Conservation (phyloP, 2,888 invertebrate species). For the Pantelozetes paolii region DNA sequence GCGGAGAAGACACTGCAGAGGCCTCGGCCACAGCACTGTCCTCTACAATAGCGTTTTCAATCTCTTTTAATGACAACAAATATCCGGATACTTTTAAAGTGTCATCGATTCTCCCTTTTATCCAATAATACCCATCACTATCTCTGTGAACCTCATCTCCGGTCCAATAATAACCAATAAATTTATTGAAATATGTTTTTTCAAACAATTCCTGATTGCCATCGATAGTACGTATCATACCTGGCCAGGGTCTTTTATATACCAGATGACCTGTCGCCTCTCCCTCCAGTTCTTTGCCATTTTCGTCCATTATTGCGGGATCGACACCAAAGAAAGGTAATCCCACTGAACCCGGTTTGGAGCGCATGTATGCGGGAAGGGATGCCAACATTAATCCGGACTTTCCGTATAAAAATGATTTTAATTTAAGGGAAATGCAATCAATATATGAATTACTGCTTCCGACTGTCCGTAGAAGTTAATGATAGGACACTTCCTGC, state of each 20-base stretch:
- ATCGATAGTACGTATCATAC: slow-evolving; percentile 91
- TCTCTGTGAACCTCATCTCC: slow-evolving; percentile 93
- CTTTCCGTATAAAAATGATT: slow-evolving; percentile 44
- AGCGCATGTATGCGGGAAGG: slow-evolving; percentile 88
- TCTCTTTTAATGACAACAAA: slow-evolving; percentile 91
- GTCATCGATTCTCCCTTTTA: slow-evolving; percentile 94
- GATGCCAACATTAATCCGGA: slow-evolving; percentile 96
- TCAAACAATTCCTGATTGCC: slow-evolving; percentile 81
- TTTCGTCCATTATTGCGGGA: slow-evolving; percentile 79
- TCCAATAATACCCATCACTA: slow-evolving; percentile 90
- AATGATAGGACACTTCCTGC: slow-evolving; percentile 67
- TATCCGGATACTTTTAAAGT: slow-evolving; percentile 99
- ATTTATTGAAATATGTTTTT: slow-evolving; percentile 88
- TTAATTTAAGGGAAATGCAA: slow-evolving; percentile 2
- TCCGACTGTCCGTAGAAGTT: slow-evolving; percentile 99
- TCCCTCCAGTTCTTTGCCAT: slow-evolving; percentile 76
- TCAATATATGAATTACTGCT: slow-evolving; percentile 58
- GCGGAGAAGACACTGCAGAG: slow-evolving; percentile 91
- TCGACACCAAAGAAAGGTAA: slow-evolving; percentile 97
- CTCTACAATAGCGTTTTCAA: slow-evolving; percentile 58
- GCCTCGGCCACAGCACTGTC: slow-evolving; percentile 74
- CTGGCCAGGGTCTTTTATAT: slow-evolving; percentile 94
- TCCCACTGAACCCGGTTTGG: slow-evolving; percentile 91
- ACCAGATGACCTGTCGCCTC: slow-evolving; percentile 89
- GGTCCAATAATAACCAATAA: slow-evolving; percentile 88